phyloP scores from a whole-genome alignment of 2,888 invertebrate genomes.

The Drosophila kanekoi region DNA sequence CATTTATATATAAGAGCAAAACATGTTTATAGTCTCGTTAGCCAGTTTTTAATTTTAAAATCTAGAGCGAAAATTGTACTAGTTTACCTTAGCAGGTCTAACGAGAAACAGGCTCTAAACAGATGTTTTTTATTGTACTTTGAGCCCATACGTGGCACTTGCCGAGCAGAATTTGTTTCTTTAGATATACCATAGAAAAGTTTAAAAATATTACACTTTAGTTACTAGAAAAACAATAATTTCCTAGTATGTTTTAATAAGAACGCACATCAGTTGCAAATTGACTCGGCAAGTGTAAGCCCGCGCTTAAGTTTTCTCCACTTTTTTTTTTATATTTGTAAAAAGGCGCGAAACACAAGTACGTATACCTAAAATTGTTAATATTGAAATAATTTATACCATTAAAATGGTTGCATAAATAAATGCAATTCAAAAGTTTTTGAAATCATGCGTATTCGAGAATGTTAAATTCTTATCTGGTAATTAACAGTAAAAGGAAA shows the following conservation, averaged over 20 bases:
- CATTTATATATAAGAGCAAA: conserved; percentile 14
- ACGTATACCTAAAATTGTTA: conserved; percentile 10
- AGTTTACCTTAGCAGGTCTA: conserved; percentile 10
- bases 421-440: conserved; percentile 3
- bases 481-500: not conserved
- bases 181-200: conserved; percentile 4
- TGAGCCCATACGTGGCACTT: conserved; percentile 8
- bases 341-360: conserved; percentile 13
- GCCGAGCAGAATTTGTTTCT: conserved; percentile 17
- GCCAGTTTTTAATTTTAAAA: conserved; percentile 13
- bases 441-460: not conserved
- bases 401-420: conserved; percentile 8
- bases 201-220: not conserved
- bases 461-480: not conserved
- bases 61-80: conserved; percentile 4
- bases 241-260: conserved; percentile 1
- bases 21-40: conserved; percentile 21
- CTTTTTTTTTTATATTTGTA: conserved; percentile 1
- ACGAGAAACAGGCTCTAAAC: not conserved
- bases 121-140: not conserved
- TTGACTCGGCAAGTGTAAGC: not conserved
- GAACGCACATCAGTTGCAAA: not conserved
- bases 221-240: conserved; percentile 3
- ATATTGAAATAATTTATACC: conserved; percentile 7
- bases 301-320: not conserved